A percentile compares a stretch with the other conserved stretches of the same genome.
Conservation (phyloP, 2,888 invertebrate species). For the Argyra leucocephala region DNA sequence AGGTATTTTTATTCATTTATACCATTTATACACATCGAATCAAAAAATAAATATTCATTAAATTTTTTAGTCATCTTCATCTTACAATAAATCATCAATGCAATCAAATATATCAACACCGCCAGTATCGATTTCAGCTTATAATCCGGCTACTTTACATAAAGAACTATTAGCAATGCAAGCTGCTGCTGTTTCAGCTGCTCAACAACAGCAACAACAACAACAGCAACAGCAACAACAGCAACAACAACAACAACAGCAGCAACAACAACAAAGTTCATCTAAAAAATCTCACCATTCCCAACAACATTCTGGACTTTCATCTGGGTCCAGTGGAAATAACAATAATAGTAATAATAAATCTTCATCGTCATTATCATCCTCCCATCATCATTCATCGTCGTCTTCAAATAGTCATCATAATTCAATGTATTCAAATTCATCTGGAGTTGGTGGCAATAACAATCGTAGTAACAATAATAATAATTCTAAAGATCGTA, state of each 20-base stretch:
- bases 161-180: slow-evolving; percentile 44
- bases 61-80: slow-evolving; percentile 32
- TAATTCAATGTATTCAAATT: slow-evolving; percentile 34
- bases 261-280: slow-evolving; percentile 31
- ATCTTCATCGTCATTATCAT: slow-evolving; percentile 19
- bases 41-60: slow-evolving; percentile 7
- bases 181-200: slow-evolving; percentile 39
- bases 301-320: slow-evolving; percentile 22
- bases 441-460: slow-evolving; percentile 23
- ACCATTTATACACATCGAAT: too few relatives aligned
- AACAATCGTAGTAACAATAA: slow-evolving; percentile 20
- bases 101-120: slow-evolving; percentile 32
- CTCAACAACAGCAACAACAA: slow-evolving; percentile 30
- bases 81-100: slow-evolving; percentile 38
- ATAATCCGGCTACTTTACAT: slow-evolving; percentile 42
- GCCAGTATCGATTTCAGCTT: slow-evolving; percentile 38
- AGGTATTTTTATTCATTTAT: neutral
- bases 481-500: slow-evolving; percentile 32
- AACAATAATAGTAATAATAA: slow-evolving; percentile 21
- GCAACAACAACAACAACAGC: slow-evolving; percentile 33
- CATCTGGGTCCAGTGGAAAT: slow-evolving; percentile 23
- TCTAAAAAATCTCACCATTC: slow-evolving; percentile 26
- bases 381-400: slow-evolving; percentile 27
- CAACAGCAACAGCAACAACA: slow-evolving; percentile 24
- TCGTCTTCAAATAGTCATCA: slow-evolving; percentile 26